Evolutionary conservation across 2,797 vertebrate genomes (phyloP), one percentile per base, ranked within the genome.

Genomic region (Spinus pinus): DNA sequence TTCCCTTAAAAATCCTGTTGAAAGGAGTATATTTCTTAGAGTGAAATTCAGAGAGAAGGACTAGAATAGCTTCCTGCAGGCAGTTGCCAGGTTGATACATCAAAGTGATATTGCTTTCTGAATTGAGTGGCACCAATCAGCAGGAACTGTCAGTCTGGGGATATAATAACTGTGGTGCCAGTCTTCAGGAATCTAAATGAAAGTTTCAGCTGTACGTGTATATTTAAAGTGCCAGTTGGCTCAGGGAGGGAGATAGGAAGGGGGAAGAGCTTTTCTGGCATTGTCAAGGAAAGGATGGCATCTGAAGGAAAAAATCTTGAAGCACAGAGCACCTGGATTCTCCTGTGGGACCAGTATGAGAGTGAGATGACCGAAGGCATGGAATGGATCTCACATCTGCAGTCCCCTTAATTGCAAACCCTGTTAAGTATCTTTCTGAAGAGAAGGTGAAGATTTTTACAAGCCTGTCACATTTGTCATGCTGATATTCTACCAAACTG

Each of bases 81-180:
- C 94, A 93, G 85, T 90, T 96, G 93, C 95, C 93, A 95, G 90
- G 89, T 92, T 96, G 95, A 93, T 95, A 88, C 86, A 95, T 94
- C 92, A 96, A 93, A 95, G 93, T 0, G 24, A 93, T 91, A 71
- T 83, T 96, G 72, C 88, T 95, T 80, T 89, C 90, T 94, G 93
- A 92, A 87, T 95, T 96, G 95, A 97, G 85, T 96, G 94, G 92
- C 95, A 95, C 89, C 93, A 89, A 96, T 96, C 96, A 95, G 91
- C 93, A 95, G 88, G 95, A 96, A 88, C 92, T 95, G 95, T 93
- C 96, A 96, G 86, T 93, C 93, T 93, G 92, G 78, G 70, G 44
- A 94, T 93, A 79, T 96, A 95, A 97, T 96, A 95, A 94, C 85
- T 90, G 87, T 94, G 82, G 94, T 96, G 96, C 95, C 87, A 95